Base-by-base conservation (phyloP, 2,113 vertebrate genomes). In the Lichenostomus cassidix region DNA sequence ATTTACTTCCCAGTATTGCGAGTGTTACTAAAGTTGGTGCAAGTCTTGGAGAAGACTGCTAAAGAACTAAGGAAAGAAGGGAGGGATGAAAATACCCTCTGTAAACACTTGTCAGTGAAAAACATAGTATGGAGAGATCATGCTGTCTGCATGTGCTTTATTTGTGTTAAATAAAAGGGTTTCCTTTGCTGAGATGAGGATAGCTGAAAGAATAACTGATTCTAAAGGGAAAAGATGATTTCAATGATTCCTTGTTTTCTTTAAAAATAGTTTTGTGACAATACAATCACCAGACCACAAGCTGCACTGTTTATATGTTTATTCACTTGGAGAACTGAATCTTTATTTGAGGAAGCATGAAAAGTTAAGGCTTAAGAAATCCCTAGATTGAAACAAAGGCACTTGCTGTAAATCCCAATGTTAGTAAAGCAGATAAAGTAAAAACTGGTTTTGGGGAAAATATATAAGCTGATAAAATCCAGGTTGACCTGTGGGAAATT, bases 331-430 rank as follows among this genome's bases (percentile, higher is more conserved):
- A 89, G 50, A 87, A 73, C 73, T 56, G 73, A 79, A 62, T 91
- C 62, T 94, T 6, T 87, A 76, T 65, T 81, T 95, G 71, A 78
- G 64, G 65, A 82, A 90, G 50, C 77, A 78, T 65, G 77, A 73
- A 55, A 87, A 84, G 55, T 83, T 92, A 86, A 87, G 77, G 79
- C 68, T 74, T 49, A 69, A 83, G 83, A 94, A 95, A 92, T 89
- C 90, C 75, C 85, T 63, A 69, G 70, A 95, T 89, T 49, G 81
- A 79, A 87, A 87, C 76, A 92, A 96, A 95, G 41, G 53, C 58
- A 88, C 46, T 90, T 91, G 71, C 74, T 88, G 59, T 47, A 92
- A 90, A 90, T 87, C 60, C 41, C 41, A 77, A 31, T 46, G 41
- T 76, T 88, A 75, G 47, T 71, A 69, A 94, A 95, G 50, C 31